phyloP scores from a whole-genome alignment of 2,888 invertebrate species.

The Orchesella flavescens region DNA sequence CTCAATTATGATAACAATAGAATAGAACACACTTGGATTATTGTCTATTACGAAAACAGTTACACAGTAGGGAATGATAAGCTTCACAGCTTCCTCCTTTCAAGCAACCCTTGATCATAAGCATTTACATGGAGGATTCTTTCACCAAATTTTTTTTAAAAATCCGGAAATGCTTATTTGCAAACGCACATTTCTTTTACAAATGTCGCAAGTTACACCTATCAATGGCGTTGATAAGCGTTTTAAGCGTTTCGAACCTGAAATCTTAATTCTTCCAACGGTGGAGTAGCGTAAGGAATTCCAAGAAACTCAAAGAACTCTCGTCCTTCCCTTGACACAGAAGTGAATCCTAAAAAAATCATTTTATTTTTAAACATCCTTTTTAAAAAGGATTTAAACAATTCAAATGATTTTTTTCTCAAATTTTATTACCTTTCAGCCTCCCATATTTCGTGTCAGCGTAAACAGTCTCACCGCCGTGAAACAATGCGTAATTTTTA shows the following conservation, averaged over 20 bases:
- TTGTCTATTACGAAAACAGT: conserved; percentile 1
- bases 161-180: conserved; percentile 22
- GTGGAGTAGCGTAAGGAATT: conserved; percentile 45
- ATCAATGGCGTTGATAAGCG: too few relatives aligned
- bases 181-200: too few relatives aligned
- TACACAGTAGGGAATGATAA: background rate
- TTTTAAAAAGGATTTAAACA: too few relatives aligned
- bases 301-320: conserved; percentile 63
- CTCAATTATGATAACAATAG: conserved; percentile 23
- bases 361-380: too few relatives aligned
- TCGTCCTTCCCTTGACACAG: conserved; percentile 59
- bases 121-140: background rate
- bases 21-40: background rate
- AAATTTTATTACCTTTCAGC: too few relatives aligned
- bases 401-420: too few relatives aligned
- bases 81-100: conserved; percentile 11
- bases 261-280: conserved; percentile 50
- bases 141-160: background rate
- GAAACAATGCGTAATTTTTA: conserved; percentile 55
- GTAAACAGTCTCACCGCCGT: conserved; percentile 54
- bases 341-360: too few relatives aligned
- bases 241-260: too few relatives aligned
- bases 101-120: background rate
- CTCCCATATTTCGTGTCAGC: conserved; percentile 62
- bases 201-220: background rate